Percentiles rank a stretch among this genome's conserved stretches.
Evolutionary conservation across 2,888 invertebrate species (phyloP).

Genomic region (Limnephilus rhombicus): DNA sequence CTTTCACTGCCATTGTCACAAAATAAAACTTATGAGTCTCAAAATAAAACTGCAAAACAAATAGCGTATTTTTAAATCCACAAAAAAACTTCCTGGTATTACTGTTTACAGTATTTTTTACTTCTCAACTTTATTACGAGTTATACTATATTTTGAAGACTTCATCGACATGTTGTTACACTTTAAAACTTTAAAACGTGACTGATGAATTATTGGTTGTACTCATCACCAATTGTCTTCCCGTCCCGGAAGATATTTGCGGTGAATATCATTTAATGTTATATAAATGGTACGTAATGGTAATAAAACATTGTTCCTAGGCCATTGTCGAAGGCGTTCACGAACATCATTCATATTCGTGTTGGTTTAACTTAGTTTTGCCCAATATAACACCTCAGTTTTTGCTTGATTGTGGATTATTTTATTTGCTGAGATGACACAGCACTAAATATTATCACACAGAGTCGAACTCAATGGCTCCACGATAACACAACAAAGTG

Average conservation of each 20-base stretch:
- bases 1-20: background rate
- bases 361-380: background rate
- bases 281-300: background rate
- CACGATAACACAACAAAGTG: no score
- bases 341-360: background rate
- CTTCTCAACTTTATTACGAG: no score
- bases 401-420: background rate
- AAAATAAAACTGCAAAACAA: no score
- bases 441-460: background rate
- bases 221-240: background rate
- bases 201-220: background rate
- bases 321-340: background rate
- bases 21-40: background rate
- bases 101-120: no score
- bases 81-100: no score
- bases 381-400: background rate
- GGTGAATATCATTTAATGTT: background rate
- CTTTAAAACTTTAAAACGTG: background rate
- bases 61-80: no score
- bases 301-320: background rate
- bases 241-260: background rate
- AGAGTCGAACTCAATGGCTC: background rate
- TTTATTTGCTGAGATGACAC: background rate
- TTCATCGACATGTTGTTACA: background rate
- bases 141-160: no score